Evolutionary conservation across 2,797 vertebrate genomes (phyloP).

Genomic region (Oceanodroma leucorhoa): DNA sequence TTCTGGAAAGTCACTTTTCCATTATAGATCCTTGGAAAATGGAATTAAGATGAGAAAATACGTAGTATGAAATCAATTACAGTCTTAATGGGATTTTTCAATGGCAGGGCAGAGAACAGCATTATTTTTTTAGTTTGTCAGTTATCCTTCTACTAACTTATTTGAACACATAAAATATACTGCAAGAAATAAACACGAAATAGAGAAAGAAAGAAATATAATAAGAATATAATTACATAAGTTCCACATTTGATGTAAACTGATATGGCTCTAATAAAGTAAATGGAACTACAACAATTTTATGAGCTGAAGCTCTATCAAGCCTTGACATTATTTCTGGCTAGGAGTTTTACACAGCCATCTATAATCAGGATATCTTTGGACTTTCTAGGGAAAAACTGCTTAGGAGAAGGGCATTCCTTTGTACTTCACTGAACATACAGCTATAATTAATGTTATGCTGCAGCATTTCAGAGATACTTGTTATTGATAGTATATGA

Average conservation of each 20-base stretch:
- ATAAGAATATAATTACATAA: not conserved
- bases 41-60: not conserved
- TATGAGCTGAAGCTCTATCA: not conserved
- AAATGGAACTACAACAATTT: not conserved
- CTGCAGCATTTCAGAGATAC: not conserved
- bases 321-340: not conserved
- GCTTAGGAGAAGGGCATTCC: not conserved
- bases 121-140: not conserved
- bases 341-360: not conserved
- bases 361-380: not conserved
- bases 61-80: not conserved
- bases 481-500: not conserved
- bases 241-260: not conserved
- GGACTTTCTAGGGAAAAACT: not conserved
- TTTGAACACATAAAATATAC: not conserved
- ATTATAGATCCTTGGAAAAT: not conserved
- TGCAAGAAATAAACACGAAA: not conserved
- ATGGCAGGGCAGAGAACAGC: not conserved
- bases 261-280: not conserved
- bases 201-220: not conserved
- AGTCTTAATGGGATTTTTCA: not conserved
- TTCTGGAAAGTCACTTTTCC: not conserved
- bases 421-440: not conserved
- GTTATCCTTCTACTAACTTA: not conserved
- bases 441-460: not conserved